Conservation (phyloP, 2,888 invertebrate genomes). For the Drosophila monieri region DNA sequence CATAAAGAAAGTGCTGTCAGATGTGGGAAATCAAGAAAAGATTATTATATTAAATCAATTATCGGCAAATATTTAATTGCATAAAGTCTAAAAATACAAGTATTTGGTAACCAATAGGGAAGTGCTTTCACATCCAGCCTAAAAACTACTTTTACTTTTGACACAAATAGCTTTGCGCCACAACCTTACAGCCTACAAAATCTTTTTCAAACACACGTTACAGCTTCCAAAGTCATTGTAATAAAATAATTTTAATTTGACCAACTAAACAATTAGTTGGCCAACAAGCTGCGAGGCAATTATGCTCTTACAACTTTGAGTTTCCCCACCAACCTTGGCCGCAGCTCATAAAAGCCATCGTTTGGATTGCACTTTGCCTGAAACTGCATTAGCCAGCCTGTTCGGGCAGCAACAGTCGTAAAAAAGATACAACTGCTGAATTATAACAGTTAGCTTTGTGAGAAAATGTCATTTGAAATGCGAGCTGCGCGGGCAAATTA, state of each 20-base stretch:
- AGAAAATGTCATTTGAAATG: conserved; percentile 28
- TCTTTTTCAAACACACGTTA: background rate
- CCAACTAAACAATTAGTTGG: conserved; percentile 16
- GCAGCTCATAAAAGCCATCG: conserved; percentile 4
- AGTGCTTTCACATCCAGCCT: conserved; percentile 19
- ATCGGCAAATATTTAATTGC: too few relatives aligned
- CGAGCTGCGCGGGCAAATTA: conserved; percentile 23
- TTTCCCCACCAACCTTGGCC: conserved; percentile 20
- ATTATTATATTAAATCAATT: too few relatives aligned
- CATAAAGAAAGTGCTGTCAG: background rate
- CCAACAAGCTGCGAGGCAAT: conserved; percentile 21
- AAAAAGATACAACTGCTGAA: conserved; percentile 17
- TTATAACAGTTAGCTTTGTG: conserved; percentile 42
- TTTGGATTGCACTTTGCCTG: background rate
- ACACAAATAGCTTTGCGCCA: conserved; percentile 4
- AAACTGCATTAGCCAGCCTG: background rate
- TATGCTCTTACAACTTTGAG: conserved; percentile 4
- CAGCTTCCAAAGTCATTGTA: conserved; percentile 2
- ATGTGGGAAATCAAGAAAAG: background rate
- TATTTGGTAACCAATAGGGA: background rate
- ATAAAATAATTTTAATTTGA: conserved; percentile 14
- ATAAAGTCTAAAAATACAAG: background rate
- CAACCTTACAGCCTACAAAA: background rate
- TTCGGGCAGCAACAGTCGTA: background rate
- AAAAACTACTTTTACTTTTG: conserved; percentile 22